Evolutionary conservation across 2,797 vertebrate species (phyloP).

Genomic region (Aphelocoma californica): DNA sequence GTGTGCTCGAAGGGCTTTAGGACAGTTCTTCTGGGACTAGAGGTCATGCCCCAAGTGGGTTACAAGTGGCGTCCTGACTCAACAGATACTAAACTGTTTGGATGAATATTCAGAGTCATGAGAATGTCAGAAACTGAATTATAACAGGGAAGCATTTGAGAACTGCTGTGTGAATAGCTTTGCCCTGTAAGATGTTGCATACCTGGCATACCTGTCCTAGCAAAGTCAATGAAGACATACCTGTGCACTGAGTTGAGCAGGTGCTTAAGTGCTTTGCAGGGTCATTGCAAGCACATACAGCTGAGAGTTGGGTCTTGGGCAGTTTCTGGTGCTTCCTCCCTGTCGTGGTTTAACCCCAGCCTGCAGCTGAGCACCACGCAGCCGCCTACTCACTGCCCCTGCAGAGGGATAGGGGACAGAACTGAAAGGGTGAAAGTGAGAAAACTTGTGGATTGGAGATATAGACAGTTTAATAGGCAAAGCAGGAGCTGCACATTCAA

Average conservation of each 20-base stretch:
- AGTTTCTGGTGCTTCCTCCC: background rate
- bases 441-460: background rate
- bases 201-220: constrained; percentile 33
- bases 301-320: background rate
- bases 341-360: background rate
- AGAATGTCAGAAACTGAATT: constrained; percentile 40
- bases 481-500: background rate
- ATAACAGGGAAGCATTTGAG: constrained; percentile 28
- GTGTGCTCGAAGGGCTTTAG: background rate
- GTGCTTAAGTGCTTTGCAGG: background rate
- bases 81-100: constrained; percentile 50
- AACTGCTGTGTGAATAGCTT: constrained; percentile 17
- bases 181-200: constrained; percentile 6
- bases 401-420: background rate
- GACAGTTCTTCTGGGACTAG: constrained; percentile 1
- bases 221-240: constrained; percentile 38
- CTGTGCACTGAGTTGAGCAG: background rate
- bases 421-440: background rate
- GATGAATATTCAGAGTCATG: constrained; percentile 33
- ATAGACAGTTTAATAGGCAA: background rate
- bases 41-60: constrained; percentile 35
- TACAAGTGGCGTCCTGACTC: constrained; percentile 43
- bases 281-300: background rate
- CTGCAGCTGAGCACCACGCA: background rate
- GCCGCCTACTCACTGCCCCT: background rate